phyloP scores from a whole-genome alignment of 2,888 invertebrate genomes.

The Caenorhabditis sp. region DNA sequence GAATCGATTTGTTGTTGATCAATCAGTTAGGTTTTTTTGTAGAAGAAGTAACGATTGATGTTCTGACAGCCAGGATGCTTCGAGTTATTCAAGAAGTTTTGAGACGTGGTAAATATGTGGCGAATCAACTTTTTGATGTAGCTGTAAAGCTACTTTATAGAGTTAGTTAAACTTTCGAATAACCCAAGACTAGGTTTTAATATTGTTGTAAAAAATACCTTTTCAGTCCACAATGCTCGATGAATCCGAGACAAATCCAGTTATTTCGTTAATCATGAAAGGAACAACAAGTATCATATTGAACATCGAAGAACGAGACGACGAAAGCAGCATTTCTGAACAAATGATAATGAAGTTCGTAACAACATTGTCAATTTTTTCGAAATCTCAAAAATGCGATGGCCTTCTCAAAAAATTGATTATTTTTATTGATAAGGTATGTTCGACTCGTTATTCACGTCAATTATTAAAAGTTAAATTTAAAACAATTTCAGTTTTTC shows the following conservation, averaged over 20 bases:
- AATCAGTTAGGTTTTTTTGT: neutral
- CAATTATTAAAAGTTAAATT: neutral
- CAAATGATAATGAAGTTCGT: slow-evolving; percentile 13
- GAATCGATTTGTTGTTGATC: neutral
- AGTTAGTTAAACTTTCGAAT: neutral
- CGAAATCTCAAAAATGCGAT: slow-evolving; percentile 22
- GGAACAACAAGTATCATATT: slow-evolving; percentile 12
- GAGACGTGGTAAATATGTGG: slow-evolving; percentile 8
- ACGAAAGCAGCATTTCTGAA: slow-evolving; percentile 7
- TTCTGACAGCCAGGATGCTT: slow-evolving; percentile 9
- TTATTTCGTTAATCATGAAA: slow-evolving; percentile 7
- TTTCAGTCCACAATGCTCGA: slow-evolving; percentile 29
- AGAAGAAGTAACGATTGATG: slow-evolving; percentile 28
- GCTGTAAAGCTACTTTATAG: slow-evolving; percentile 20
- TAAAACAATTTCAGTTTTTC: slow-evolving; percentile 3
- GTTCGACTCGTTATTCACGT: neutral
- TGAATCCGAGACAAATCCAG: slow-evolving; percentile 11
- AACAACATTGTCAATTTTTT: slow-evolving; percentile 18
- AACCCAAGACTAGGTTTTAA: too few relatives aligned
- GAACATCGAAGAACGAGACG: slow-evolving; percentile 14
- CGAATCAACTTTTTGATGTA: slow-evolving; percentile 19
- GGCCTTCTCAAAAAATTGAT: slow-evolving; percentile 19
- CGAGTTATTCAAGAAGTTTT: slow-evolving; percentile 19
- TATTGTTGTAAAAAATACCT: too few relatives aligned
- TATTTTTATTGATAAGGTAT: slow-evolving; percentile 10